Conservation (phyloP, 2,797 vertebrate genomes). For the Acipenser oxyrinchus region DNA sequence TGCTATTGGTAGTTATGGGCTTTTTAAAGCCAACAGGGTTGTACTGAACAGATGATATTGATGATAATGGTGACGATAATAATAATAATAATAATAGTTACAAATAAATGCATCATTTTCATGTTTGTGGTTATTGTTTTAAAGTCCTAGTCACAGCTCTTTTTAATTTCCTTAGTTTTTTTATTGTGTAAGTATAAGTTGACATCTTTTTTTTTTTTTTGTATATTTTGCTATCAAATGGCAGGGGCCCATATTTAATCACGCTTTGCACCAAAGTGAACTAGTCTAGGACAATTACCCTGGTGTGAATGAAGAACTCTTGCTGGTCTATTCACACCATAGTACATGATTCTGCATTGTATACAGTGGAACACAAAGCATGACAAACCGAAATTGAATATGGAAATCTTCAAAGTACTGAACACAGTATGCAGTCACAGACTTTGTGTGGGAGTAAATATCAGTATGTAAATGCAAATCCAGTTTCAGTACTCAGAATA, state of each 20-base stretch:
- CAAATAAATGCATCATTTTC: background rate
- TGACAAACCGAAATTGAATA: no score
- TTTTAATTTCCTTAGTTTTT: background rate
- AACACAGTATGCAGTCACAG: no score
- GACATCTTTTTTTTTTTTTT: background rate
- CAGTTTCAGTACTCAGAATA: no score
- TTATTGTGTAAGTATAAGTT: background rate
- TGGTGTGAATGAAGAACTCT: no score
- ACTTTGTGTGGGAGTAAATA: no score
- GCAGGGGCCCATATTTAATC: background rate
- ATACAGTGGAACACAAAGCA: no score
- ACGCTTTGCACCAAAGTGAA: background rate
- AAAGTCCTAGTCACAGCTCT: background rate
- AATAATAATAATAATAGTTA: background rate
- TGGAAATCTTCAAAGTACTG: no score
- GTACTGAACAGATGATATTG: background rate
- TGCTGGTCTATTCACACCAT: no score
- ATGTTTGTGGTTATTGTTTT: background rate
- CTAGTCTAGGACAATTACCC: background rate
- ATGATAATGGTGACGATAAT: no score
- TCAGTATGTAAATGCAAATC: no score
- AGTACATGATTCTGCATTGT: no score
- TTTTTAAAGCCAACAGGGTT: slow-evolving; percentile 20
- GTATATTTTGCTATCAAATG: background rate
- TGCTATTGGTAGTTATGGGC: slow-evolving; percentile 39